A percentile compares a stretch with the other conserved stretches of the same genome.
phyloP scores from a whole-genome alignment of 2,113 vertebrate species.

The Manacus vitellinus region DNA sequence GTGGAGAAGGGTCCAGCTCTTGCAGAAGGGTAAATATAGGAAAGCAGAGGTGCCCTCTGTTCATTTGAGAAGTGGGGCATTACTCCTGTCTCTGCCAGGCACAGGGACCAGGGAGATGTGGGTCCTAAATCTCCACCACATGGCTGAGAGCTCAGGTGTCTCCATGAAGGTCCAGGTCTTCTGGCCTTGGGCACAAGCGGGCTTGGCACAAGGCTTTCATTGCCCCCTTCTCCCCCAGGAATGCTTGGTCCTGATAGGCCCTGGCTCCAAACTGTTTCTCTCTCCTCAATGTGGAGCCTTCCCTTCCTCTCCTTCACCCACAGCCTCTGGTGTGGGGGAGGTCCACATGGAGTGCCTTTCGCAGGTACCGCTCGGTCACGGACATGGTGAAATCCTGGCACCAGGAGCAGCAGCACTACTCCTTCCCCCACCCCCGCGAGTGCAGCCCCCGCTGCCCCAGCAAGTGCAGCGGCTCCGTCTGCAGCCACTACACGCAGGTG shows the following conservation, averaged over 20 bases:
- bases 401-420: slow-evolving; percentile 83
- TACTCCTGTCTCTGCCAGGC: background rate
- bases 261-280: background rate
- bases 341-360: fast-evolving
- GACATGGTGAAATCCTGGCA: slow-evolving; percentile 87
- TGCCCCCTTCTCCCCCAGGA: background rate
- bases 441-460: slow-evolving; percentile 77
- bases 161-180: background rate
- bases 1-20: background rate
- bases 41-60: background rate
- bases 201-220: background rate
- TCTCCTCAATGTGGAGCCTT: background rate
- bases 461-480: slow-evolving; percentile 81
- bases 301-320: background rate
- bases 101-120: fast-evolving
- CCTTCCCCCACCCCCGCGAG: slow-evolving; percentile 71
- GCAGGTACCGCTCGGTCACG: slow-evolving; percentile 79
- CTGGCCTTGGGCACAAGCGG: background rate
- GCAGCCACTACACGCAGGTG: slow-evolving; percentile 92
- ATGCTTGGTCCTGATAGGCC: background rate
- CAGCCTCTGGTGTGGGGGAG: background rate
- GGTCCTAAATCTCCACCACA: background rate
- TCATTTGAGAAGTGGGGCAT: background rate
- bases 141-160: fast-evolving
- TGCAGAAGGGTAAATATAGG: background rate